Percentiles rank a stretch among this genome's conserved stretches.
phyloP scores from a whole-genome alignment of 2,797 vertebrate genomes.

The Apogon talboti region DNA sequence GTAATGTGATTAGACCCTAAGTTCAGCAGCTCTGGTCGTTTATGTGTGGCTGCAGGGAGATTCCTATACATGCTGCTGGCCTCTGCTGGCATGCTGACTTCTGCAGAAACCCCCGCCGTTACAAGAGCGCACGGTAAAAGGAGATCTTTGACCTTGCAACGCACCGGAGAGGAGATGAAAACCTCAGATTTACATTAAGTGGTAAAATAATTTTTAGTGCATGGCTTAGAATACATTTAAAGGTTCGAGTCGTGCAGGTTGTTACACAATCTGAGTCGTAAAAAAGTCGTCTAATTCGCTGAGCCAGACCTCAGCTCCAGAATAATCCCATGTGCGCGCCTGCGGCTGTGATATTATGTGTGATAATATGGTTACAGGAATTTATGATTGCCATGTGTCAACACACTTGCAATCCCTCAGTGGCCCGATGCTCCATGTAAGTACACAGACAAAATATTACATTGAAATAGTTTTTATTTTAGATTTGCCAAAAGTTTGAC shows the following conservation, averaged over 20 bases:
- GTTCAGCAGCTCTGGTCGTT: constrained; percentile 43
- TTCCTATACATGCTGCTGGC: constrained; percentile 64
- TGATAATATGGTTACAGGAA: constrained; percentile 28
- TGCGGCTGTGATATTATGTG: constrained; percentile 42
- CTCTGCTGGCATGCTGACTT: constrained; percentile 78
- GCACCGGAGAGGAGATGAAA: constrained; percentile 57
- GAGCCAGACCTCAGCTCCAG: constrained; percentile 42
- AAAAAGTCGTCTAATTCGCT: constrained; percentile 18
- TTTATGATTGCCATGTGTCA: constrained; percentile 49
- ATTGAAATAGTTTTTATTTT: neutral
- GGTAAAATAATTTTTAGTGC: constrained; percentile 27
- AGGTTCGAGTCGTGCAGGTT: constrained; percentile 18
- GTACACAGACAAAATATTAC: neutral
- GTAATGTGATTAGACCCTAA: constrained; percentile 60
- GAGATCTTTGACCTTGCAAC: constrained; percentile 87
- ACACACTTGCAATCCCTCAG: constrained; percentile 21
- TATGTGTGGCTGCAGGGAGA: constrained; percentile 66
- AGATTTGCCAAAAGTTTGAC: constrained; percentile 7
- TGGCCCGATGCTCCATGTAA: neutral
- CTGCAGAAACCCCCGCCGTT: constrained; percentile 77
- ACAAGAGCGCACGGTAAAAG: constrained; percentile 77
- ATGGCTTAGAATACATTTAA: constrained; percentile 44
- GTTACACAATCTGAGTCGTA: constrained; percentile 22
- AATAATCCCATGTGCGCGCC: constrained; percentile 42
- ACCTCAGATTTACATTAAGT: constrained; percentile 61